phyloP scores from a whole-genome alignment of 2,797 vertebrate genomes.

The Nothura maculosa region DNA sequence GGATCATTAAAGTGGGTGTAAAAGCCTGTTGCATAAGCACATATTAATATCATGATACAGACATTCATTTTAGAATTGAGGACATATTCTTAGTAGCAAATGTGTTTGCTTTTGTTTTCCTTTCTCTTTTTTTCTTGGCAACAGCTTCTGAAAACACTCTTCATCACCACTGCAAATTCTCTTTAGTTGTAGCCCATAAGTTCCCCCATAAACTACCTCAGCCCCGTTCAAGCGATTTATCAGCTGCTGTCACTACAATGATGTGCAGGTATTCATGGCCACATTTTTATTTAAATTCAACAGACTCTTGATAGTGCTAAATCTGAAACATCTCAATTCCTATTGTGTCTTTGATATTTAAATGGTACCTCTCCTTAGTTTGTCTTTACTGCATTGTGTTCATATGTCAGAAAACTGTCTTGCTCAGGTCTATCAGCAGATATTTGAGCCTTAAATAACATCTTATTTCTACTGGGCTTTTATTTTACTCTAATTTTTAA shows the following conservation, averaged over 20 bases:
- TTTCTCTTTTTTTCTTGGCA: slow-evolving; percentile 17
- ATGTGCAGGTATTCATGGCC: slow-evolving; percentile 23
- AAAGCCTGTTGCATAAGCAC: neutral
- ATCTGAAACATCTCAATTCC: neutral
- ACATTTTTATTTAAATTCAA: slow-evolving; percentile 30
- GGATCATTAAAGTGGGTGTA: neutral
- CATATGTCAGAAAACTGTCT: neutral
- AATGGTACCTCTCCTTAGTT: neutral
- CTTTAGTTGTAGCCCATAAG: neutral
- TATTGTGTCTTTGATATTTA: slow-evolving; percentile 4
- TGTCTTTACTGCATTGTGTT: neutral
- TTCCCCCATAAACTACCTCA: slow-evolving; percentile 19
- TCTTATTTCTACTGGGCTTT: neutral
- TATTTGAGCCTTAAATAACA: neutral
- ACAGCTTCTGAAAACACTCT: neutral
- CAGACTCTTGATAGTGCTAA: neutral
- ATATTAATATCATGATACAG: neutral
- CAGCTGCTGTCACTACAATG: slow-evolving; percentile 25
- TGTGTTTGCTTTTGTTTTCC: neutral
- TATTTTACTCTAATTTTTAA: slow-evolving; percentile 9
- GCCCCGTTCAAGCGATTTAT: slow-evolving; percentile 5
- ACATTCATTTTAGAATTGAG: neutral
- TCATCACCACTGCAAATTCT: neutral
- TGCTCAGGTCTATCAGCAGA: neutral
- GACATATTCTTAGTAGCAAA: neutral